These are phyloP conservation scores for Spilarctia lutea DNA, from an alignment of 2,888 invertebrate genomes.

Conservation along the genomic window DNA sequence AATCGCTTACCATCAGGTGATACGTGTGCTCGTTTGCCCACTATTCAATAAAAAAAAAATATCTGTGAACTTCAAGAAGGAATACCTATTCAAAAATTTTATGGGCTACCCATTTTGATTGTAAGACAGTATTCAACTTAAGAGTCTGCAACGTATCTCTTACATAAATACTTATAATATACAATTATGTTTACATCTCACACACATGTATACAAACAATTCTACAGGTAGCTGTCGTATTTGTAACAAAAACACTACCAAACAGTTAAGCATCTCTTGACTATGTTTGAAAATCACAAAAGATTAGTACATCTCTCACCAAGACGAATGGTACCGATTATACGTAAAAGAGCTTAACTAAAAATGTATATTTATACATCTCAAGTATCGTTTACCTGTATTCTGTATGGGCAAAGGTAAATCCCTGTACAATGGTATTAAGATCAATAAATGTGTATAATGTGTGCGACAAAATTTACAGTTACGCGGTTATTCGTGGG, in stretches of 20 bases:
- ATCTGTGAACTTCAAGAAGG: not conserved
- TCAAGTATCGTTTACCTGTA: constrained; percentile 77
- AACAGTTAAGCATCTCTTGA: constrained; percentile 49
- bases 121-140: not conserved
- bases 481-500: constrained; percentile 68
- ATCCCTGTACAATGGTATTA: constrained; percentile 76
- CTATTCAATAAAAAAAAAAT: too few species aligned
- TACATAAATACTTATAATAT: too few species aligned
- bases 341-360: constrained; percentile 60
- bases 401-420: constrained; percentile 67
- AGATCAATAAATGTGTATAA: constrained; percentile 72
- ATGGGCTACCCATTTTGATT: not conserved
- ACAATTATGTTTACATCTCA: not conserved
- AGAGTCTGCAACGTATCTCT: not conserved
- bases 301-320: constrained; percentile 68
- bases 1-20: too few species aligned
- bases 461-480: constrained; percentile 79
- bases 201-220: not conserved
- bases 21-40: too few species aligned
- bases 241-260: constrained; percentile 35
- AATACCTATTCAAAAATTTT: not conserved
- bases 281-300: constrained; percentile 60
- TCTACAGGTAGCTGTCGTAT: constrained; percentile 9
- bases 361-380: constrained; percentile 60
- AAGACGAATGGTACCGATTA: constrained; percentile 66